Percentiles rank a stretch among this genome's conserved stretches.
Conservation (phyloP, 2,797 vertebrate species). For the Spinibarbus caldwelli region DNA sequence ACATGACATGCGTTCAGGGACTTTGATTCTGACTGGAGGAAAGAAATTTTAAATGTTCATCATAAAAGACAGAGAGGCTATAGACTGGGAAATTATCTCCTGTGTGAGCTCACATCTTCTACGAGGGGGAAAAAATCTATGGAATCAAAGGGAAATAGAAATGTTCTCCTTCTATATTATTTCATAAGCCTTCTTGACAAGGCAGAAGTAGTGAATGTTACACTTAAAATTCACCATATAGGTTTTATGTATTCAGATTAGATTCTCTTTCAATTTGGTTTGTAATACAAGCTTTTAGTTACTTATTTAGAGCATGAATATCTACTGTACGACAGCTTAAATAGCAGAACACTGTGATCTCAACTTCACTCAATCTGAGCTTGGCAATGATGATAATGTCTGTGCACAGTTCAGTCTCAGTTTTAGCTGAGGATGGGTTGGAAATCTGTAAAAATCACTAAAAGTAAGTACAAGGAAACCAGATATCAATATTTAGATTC, state of each 20-base stretch:
- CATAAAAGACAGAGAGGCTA: background rate
- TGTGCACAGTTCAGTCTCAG: background rate
- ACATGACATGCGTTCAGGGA: slow-evolving; percentile 6
- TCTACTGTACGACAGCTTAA: background rate
- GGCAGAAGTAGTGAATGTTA: background rate
- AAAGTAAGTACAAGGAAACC: background rate
- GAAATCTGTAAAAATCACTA: slow-evolving; percentile 1
- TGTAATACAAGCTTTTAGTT: slow-evolving; percentile 10
- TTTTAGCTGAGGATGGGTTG: background rate
- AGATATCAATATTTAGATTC: background rate
- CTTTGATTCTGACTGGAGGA: slow-evolving; percentile 31
- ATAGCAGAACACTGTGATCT: background rate
- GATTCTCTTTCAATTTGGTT: slow-evolving; percentile 5
- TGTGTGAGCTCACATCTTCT: background rate
- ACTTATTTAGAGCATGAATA: background rate
- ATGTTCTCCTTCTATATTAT: slow-evolving; percentile 4
- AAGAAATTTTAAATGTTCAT: background rate
- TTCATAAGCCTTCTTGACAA: background rate
- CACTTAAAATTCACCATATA: background rate
- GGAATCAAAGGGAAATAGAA: background rate
- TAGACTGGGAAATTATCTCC: slow-evolving; percentile 2
- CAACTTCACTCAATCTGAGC: background rate
- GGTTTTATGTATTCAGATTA: background rate
- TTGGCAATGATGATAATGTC: background rate
- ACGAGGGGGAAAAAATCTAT: background rate